Base-by-base conservation (phyloP, 2,113 vertebrate species). In the Melanerpes formicivorus region DNA sequence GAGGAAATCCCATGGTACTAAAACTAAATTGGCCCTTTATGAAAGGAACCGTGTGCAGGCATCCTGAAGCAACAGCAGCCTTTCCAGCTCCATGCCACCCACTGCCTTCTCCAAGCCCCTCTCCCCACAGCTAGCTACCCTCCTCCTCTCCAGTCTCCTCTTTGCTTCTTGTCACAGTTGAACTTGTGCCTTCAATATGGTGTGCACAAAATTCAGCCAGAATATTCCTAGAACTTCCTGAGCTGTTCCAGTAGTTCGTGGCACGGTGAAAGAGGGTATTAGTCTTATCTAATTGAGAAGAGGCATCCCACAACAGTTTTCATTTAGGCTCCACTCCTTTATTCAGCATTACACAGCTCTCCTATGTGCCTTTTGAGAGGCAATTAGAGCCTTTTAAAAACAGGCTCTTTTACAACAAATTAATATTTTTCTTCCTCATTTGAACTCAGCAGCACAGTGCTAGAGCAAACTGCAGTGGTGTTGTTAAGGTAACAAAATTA, bases 401-500 rank as follows among this genome's bases (percentile, higher is more conserved):
- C 2, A 74, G 29, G 8, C 17, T 3, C 23, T 59, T 86, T 72
- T 80, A 67, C 79, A 89, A 69, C 3, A 80, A 84, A 63, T 69
- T 32, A n/a, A 8, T 80, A 29, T 63, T 74, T 92, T 80, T 70
- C 56, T 78, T 87, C 29, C 42, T 74, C 66, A 22, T 18, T 48
- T 18, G 52, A 91, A 60, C 25, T 34, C 63, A 87, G 72, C 8
- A 70, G 34, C 14, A 6, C 18, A 29, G 16, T 27, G 32, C 54
- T 72, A 58, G 64, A 58, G 64, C 52, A 90, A 83, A 62, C 37
- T 77, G 25, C 30, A 37, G 7, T 32, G 46, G 27, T 74, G 34
- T 93, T 77, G 86, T 40, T 78, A 74, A 86, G 48, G 80, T 64
- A 86, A 86, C 86, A 86, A 80, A 90, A 86, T 67, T 42, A 86